A percentile compares a stretch with the other conserved stretches of the same genome.
Evolutionary conservation across 2,888 invertebrate genomes (phyloP).

Genomic region (Chloroclystis v-ata): DNA sequence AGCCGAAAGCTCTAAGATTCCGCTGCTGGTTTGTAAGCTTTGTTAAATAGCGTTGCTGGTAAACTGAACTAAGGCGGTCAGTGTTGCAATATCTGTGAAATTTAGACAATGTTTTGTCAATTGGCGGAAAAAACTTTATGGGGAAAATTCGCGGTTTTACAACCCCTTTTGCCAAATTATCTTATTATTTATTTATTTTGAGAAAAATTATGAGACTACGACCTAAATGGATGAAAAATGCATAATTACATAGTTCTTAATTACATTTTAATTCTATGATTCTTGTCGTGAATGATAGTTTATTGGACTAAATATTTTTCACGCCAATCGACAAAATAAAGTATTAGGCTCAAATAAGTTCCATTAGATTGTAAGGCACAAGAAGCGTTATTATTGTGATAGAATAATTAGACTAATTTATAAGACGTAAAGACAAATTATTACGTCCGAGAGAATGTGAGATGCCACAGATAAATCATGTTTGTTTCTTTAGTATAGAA

Average conservation of each 20-base stretch:
- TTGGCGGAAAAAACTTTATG: neutral
- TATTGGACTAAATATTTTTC: too few species aligned
- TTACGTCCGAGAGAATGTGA: conserved; percentile 22
- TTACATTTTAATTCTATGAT: too few species aligned
- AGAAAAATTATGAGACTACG: too few species aligned
- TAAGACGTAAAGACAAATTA: conserved; percentile 26
- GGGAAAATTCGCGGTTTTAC: too few species aligned
- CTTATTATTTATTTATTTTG: too few species aligned
- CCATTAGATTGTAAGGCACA: conserved; percentile 33
- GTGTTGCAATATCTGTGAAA: conserved; percentile 2
- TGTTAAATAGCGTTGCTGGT: neutral
- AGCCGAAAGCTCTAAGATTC: neutral
- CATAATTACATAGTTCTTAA: too few species aligned
- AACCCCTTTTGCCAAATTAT: conserved; percentile 6
- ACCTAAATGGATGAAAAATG: too few species aligned
- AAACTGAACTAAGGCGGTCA: neutral
- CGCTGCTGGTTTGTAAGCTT: too few species aligned
- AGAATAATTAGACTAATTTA: conserved; percentile 30
- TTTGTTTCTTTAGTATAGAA: too few species aligned
- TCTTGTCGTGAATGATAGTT: too few species aligned
- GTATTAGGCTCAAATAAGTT: conserved; percentile 32
- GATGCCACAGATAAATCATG: conserved; percentile 11
- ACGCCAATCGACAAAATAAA: conserved; percentile 7
- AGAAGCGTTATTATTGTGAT: conserved; percentile 39
- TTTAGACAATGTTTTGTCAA: conserved; percentile 9